Conservation (phyloP, 2,797 vertebrate species). For the Eleutherodactylus coqui region DNA sequence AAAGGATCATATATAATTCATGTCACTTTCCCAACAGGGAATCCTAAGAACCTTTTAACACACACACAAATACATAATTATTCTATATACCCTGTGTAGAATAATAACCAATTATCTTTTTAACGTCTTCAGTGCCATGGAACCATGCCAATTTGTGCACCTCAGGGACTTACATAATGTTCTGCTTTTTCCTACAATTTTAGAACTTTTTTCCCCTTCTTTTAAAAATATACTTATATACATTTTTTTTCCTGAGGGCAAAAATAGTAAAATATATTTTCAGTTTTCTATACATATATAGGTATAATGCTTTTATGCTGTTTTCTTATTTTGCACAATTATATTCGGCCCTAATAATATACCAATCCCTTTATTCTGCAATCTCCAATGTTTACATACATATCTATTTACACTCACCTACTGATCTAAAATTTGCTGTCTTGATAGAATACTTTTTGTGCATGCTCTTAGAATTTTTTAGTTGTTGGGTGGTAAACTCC, state of each 20-base stretch:
- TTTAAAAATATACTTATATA: too few relatives aligned
- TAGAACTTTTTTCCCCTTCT: background rate
- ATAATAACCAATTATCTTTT: constrained; percentile 37
- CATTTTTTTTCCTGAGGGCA: too few relatives aligned
- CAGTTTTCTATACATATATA: too few relatives aligned
- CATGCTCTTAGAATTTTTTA: too few relatives aligned
- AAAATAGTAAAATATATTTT: too few relatives aligned
- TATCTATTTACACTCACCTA: too few relatives aligned
- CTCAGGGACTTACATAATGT: background rate
- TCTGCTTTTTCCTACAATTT: background rate
- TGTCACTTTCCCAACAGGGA: constrained; percentile 46
- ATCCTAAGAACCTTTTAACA: constrained; percentile 43
- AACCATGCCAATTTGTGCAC: background rate
- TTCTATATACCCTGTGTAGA: constrained; percentile 6
- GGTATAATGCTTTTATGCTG: too few relatives aligned
- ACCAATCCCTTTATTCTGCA: background rate
- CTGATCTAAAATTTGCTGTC: too few relatives aligned
- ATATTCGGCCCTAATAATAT: background rate
- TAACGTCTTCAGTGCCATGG: background rate
- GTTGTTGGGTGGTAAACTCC: too few relatives aligned
- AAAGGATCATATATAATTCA: constrained; percentile 51
- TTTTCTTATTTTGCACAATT: too few relatives aligned
- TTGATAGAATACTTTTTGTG: too few relatives aligned
- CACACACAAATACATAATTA: constrained; percentile 41
- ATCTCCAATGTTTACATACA: too few relatives aligned